Conservation (phyloP, 2,797 vertebrate species). For the Gallinago nigripennis region DNA sequence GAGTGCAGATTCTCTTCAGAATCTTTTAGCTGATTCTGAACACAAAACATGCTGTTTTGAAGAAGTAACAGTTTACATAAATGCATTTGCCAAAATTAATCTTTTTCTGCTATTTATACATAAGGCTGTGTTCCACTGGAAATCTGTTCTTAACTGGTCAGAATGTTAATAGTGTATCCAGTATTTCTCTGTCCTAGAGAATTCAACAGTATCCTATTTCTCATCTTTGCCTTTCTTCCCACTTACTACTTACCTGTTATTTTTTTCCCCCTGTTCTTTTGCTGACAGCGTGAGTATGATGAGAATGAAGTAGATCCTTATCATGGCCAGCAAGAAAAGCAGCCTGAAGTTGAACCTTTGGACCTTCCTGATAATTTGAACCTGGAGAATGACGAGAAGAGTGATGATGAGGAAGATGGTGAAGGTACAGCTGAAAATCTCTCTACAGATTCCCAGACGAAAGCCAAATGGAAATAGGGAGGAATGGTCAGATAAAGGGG, state of each 20-base stretch:
- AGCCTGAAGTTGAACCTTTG: slow-evolving; percentile 86
- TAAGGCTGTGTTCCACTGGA: not conserved
- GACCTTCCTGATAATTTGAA: slow-evolving; percentile 93
- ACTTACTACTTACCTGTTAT: not conserved
- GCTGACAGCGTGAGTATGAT: slow-evolving; percentile 90
- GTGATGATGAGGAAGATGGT: slow-evolving; percentile 73
- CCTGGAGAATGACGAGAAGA: slow-evolving; percentile 84
- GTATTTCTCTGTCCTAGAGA: not conserved
- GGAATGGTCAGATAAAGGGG: not conserved
- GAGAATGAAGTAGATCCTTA: slow-evolving; percentile 95
- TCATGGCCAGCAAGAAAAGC: slow-evolving; percentile 87
- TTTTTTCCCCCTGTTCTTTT: not conserved
- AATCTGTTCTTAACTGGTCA: not conserved
- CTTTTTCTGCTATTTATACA: not conserved
- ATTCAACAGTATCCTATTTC: not conserved
- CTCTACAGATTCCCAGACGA: not conserved
- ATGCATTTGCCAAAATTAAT: not conserved
- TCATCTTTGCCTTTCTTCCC: not conserved
- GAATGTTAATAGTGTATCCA: not conserved
- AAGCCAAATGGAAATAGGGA: not conserved
- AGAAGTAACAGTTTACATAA: not conserved
- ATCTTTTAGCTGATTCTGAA: not conserved
- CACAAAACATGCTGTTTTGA: not conserved
- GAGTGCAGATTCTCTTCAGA: not conserved
- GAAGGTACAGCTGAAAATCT: slow-evolving; percentile 66